These are phyloP conservation scores for Brachystomella parvula DNA, from an alignment of 1,140 invertebrate genomes.

Conservation along the genomic window DNA sequence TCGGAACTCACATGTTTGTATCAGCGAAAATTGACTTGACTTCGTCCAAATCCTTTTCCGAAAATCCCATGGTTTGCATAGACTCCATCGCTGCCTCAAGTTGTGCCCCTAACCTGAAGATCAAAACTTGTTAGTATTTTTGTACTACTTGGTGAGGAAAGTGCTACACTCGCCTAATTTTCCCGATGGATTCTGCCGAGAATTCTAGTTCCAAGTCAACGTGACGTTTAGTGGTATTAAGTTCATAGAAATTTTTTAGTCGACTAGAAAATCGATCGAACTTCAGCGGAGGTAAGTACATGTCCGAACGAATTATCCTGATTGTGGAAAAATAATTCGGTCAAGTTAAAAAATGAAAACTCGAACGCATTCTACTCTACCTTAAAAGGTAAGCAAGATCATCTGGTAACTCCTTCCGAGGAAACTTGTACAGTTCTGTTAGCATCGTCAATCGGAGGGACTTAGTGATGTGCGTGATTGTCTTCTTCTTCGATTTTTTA, in stretches of 20 bases:
- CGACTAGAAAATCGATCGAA: constrained; percentile 73
- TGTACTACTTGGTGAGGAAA: neutral
- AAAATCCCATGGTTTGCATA: constrained; percentile 71
- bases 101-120: constrained; percentile 58
- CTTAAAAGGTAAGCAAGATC: constrained; percentile 52
- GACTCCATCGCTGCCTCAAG: constrained; percentile 68
- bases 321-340: neutral
- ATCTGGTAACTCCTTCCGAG: constrained; percentile 51
- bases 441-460: constrained; percentile 56
- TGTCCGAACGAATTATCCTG: constrained; percentile 47
- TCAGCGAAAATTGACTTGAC: constrained; percentile 93
- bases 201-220: constrained; percentile 44
- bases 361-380: constrained; percentile 41
- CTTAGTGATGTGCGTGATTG: constrained; percentile 55
- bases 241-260: constrained; percentile 58
- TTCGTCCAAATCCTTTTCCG: constrained; percentile 90
- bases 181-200: constrained; percentile 48
- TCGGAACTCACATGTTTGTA: constrained; percentile 87
- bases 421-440: constrained; percentile 55
- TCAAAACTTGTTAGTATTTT: neutral
- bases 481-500: constrained; percentile 41
- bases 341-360: neutral
- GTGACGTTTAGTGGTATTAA: constrained; percentile 31
- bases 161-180: constrained; percentile 41
- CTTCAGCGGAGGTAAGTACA: constrained; percentile 71